Conservation (phyloP, 2,797 vertebrate genomes). For the Falco columbarius region DNA sequence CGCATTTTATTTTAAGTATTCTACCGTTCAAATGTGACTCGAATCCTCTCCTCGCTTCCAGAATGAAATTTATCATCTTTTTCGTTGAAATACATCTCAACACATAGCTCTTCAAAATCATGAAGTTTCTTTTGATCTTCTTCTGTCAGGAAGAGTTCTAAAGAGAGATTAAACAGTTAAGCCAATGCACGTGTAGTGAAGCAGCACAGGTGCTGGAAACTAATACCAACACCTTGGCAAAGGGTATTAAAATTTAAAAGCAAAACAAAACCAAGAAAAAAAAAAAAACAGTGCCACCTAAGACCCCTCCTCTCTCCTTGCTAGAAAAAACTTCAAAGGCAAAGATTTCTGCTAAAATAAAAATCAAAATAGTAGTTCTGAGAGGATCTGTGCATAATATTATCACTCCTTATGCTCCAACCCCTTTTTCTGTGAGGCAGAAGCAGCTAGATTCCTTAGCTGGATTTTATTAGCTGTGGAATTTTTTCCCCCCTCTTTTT, state of each 20-base stretch:
- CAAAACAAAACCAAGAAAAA: not conserved
- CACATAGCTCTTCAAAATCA: constrained; percentile 98
- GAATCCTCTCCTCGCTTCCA: constrained; percentile 95
- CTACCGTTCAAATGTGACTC: constrained; percentile 95
- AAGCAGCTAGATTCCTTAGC: not conserved
- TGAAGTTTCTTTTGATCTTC: constrained; percentile 99
- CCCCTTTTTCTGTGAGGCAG: not conserved
- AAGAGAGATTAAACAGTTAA: not conserved
- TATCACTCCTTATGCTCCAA: not conserved
- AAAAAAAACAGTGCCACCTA: not conserved
- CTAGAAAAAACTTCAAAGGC: not conserved
- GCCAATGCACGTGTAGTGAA: not conserved
- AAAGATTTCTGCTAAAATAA: not conserved
- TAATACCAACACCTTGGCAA: not conserved
- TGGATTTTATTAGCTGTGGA: not conserved
- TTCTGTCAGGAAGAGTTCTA: constrained; percentile 96
- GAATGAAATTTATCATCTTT: constrained; percentile 97
- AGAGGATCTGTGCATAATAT: not conserved
- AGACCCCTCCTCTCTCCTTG: not conserved
- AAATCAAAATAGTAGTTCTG: not conserved
- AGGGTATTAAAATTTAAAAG: not conserved
- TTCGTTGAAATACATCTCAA: constrained; percentile 98
- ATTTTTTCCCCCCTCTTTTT: not conserved
- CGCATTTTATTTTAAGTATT: not conserved
- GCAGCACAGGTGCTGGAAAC: not conserved